Evolutionary conservation across 2,797 vertebrate species (phyloP), one percentile per base, ranked within the genome.

Genomic region (Myioborus miniatus): DNA sequence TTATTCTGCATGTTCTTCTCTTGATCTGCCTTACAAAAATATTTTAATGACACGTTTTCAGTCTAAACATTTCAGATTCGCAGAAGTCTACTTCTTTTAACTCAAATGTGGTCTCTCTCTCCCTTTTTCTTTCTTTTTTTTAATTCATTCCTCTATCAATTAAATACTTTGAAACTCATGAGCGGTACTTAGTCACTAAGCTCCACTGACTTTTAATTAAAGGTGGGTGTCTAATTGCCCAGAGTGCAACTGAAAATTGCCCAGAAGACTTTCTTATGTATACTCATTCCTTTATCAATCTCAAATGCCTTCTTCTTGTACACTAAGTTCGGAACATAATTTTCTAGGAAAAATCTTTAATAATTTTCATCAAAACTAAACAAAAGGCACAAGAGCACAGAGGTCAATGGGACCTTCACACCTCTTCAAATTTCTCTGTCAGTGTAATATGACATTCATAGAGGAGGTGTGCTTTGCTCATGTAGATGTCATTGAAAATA

Each of bases 161-260:
- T 87, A 74, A 70, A 65, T 64, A 79, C 56, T 85, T 65, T 79
- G 50, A 76, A 91, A 90, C 43, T 83, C 30, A 11, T 44, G 37
- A 76, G 39, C 36, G 41, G 46, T 67, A 64, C 37, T 81, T 90
- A 93, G 63, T 75, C 59, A 68, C 10, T 84, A 30, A 79, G 27
- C 9, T 92, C 70, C 70, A 49, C 50, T 72, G 70, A 71, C 59
- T 79, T 83, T 92, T 91, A 90, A 87, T 89, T 85, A 56, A 92
- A 79, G 43, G 62, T 76, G 47, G 32, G 50, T 84, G 62, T 84
- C 37, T 91, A 78, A 83, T 78, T 93, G 59, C 49, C 70, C 55
- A 64, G 55, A 82, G 19, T 55, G 32, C 39, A 91, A 69, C 58
- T 44, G 43, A 92, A 91, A 84, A 76, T 64, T 78, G 29, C 30